phyloP scores from a whole-genome alignment of 2,888 invertebrate species.

The Hylaea fasciaria region DNA sequence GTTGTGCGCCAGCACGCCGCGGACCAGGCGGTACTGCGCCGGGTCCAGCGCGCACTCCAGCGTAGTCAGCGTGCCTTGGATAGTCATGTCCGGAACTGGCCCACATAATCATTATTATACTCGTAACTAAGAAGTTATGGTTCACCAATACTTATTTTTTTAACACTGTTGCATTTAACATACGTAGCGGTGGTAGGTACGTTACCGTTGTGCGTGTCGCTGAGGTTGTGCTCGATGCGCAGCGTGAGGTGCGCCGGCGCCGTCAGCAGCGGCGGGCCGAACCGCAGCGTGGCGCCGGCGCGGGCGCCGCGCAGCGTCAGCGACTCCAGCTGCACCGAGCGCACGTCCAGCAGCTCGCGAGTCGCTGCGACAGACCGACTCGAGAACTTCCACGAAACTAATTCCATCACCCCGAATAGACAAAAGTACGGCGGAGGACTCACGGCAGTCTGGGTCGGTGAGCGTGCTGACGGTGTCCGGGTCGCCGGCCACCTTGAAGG shows the following conservation, averaged over 20 bases:
- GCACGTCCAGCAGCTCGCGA: slow-evolving; percentile 89
- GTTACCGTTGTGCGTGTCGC: slow-evolving; percentile 83
- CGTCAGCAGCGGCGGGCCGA: slow-evolving; percentile 89
- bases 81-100: slow-evolving; percentile 91
- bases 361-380: too few relatives aligned
- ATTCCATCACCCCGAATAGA: too few relatives aligned
- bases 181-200: too few relatives aligned
- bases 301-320: slow-evolving; percentile 90
- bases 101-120: too few relatives aligned
- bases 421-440: too few relatives aligned
- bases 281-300: slow-evolving; percentile 76
- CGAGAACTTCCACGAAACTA: too few relatives aligned
- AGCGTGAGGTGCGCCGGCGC: slow-evolving; percentile 93
- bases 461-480: slow-evolving; percentile 79
- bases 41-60: slow-evolving; percentile 93
- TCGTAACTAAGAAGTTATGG: too few relatives aligned
- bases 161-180: too few relatives aligned
- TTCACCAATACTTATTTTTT: too few relatives aligned
- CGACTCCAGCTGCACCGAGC: slow-evolving; percentile 89
- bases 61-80: slow-evolving; percentile 93
- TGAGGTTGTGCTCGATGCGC: slow-evolving; percentile 92
- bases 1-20: slow-evolving; percentile 95
- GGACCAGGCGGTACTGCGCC: slow-evolving; percentile 93
- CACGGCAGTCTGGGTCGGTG: slow-evolving; percentile 63
- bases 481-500: slow-evolving; percentile 87